phyloP scores from a whole-genome alignment of 1,140 invertebrate species.

The Pectinophora gossypiella region DNA sequence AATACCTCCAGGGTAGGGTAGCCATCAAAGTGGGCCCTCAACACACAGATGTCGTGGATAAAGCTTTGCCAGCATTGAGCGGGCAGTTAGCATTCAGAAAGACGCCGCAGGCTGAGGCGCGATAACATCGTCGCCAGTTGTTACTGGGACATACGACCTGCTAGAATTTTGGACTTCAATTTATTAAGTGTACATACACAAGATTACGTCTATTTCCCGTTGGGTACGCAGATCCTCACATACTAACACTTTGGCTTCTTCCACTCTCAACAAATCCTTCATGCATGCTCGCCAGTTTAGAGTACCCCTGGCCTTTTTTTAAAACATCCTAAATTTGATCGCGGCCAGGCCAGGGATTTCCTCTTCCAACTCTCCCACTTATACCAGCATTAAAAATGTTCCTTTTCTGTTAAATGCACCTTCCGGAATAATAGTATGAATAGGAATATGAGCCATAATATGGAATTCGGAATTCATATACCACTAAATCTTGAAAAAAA shows the following conservation, averaged over 20 bases:
- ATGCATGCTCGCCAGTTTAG: background rate
- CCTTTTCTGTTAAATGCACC: too few relatives aligned
- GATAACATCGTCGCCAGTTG: conserved; percentile 49
- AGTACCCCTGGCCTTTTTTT: background rate
- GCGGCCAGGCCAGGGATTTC: background rate
- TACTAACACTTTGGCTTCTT: too few relatives aligned
- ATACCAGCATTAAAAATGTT: too few relatives aligned
- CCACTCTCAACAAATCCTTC: too few relatives aligned
- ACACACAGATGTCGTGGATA: conserved; percentile 40
- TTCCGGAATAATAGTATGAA: too few relatives aligned
- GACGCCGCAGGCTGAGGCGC: conserved; percentile 44
- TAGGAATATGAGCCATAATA: too few relatives aligned
- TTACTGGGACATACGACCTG: background rate
- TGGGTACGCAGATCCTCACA: too few relatives aligned
- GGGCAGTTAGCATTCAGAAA: conserved; percentile 63
- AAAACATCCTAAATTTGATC: background rate
- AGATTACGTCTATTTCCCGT: too few relatives aligned
- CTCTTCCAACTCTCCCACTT: too few relatives aligned
- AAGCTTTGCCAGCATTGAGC: conserved; percentile 43
- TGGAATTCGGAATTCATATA: too few relatives aligned
- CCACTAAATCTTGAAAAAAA: too few relatives aligned
- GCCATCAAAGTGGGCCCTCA: conserved; percentile 55
- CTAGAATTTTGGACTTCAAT: background rate
- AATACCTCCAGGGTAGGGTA: conserved; percentile 40
- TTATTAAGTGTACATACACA: too few relatives aligned